Percentiles rank a stretch among this genome's conserved stretches.
Evolutionary conservation across 2,113 vertebrate genomes (phyloP).

Genomic region (Silurus glanis): DNA sequence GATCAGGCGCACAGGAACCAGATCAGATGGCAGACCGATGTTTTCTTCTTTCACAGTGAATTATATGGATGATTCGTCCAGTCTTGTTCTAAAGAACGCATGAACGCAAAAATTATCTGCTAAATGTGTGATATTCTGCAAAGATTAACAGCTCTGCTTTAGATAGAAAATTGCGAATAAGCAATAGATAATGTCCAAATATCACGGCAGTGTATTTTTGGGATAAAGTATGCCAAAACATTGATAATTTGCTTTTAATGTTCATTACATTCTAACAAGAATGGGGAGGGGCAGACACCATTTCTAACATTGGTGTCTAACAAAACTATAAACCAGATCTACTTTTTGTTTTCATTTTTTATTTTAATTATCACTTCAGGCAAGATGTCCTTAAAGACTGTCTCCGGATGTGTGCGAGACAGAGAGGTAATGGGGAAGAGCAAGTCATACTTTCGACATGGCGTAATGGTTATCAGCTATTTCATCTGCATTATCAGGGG

Average conservation of each 20-base stretch:
- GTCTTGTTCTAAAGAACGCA: neutral
- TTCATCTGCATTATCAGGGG: constrained; percentile 48
- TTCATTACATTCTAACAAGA: neutral
- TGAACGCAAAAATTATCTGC: neutral
- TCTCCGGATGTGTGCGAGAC: constrained; percentile 2
- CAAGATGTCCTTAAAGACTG: neutral
- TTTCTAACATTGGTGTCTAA: neutral
- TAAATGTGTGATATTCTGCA: neutral
- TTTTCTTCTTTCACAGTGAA: neutral
- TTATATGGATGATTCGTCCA: neutral
- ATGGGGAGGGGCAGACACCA: neutral
- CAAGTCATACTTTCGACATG: neutral
- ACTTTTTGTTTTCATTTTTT: no score
- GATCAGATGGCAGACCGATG: neutral
- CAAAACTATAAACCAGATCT: neutral
- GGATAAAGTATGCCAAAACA: neutral
- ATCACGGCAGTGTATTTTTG: neutral
- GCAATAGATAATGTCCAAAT: neutral
- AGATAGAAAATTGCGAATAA: neutral
- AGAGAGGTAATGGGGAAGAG: constrained; percentile 14
- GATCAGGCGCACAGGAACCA: constrained; percentile 9
- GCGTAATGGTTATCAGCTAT: constrained; percentile 24
- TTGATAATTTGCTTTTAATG: neutral
- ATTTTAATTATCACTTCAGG: neutral
- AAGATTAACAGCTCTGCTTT: neutral